phyloP scores from a whole-genome alignment of 2,888 invertebrate genomes.

The Drosophila nigricruria region DNA sequence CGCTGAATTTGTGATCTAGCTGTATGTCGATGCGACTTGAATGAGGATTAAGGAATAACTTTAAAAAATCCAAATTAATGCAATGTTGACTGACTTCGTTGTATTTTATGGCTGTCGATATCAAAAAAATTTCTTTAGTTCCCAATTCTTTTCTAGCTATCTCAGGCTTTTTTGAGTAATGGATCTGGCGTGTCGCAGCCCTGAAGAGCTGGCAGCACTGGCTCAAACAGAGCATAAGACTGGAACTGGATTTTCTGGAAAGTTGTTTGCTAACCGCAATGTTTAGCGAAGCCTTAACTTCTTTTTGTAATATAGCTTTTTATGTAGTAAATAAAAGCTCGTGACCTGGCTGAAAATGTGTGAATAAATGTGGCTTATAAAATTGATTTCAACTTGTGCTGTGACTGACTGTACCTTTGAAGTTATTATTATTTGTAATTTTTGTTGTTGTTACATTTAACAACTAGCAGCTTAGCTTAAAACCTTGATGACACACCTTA shows the following conservation, averaged over 20 bases:
- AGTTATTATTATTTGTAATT: slow-evolving; percentile 7
- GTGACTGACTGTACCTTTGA: slow-evolving; percentile 60
- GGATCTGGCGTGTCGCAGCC: too few species aligned
- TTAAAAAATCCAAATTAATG: too few species aligned
- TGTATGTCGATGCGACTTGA: too few species aligned
- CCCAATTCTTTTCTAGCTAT: too few species aligned
- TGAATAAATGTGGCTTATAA: slow-evolving; percentile 49
- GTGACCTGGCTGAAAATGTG: slow-evolving; percentile 59
- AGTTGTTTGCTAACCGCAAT: slow-evolving; percentile 34
- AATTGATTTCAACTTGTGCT: not conserved
- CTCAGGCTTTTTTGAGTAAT: too few species aligned
- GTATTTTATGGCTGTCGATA: too few species aligned
- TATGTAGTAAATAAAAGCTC: slow-evolving; percentile 17
- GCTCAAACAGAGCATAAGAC: not conserved
- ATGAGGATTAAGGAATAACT: too few species aligned
- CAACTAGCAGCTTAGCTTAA: slow-evolving; percentile 26
- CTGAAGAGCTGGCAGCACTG: too few species aligned
- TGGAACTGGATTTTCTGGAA: slow-evolving; percentile 39
- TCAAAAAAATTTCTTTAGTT: too few species aligned
- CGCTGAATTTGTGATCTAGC: too few species aligned
- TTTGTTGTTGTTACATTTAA: slow-evolving; percentile 2
- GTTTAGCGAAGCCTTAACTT: slow-evolving; percentile 19
- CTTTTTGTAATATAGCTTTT: slow-evolving; percentile 5
- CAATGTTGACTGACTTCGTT: too few species aligned
- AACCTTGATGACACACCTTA: slow-evolving; percentile 63